A percentile compares a stretch with the other conserved stretches of the same genome.
Evolutionary conservation across 2,888 invertebrate genomes (phyloP).

Genomic region (Caenorhabditis angaria): DNA sequence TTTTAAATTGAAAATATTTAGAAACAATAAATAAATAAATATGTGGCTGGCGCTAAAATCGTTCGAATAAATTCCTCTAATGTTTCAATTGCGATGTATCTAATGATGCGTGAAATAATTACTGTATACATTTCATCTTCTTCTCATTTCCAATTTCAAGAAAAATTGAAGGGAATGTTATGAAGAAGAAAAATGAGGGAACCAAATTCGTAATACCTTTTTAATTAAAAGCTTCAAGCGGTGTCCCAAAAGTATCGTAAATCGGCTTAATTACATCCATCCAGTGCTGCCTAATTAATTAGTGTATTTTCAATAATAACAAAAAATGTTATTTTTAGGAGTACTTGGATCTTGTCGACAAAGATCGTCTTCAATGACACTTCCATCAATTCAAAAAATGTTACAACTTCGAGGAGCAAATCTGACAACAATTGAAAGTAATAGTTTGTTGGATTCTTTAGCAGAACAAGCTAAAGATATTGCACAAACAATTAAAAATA

Average conservation of each 20-base stretch:
- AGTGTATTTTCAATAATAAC: too few species aligned
- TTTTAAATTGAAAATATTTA: too few species aligned
- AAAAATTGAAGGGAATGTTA: neutral
- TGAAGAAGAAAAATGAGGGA: too few species aligned
- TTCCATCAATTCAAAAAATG: conserved; percentile 51
- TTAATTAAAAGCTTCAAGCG: neutral
- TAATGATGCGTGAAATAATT: neutral
- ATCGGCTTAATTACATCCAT: neutral
- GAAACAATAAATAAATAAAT: too few species aligned
- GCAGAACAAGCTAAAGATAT: conserved; percentile 49
- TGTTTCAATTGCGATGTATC: neutral
- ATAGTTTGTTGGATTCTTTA: conserved; percentile 42
- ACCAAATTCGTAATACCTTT: too few species aligned
- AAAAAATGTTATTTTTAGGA: too few species aligned
- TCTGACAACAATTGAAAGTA: conserved; percentile 42
- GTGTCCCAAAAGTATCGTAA: neutral
- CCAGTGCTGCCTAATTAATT: neutral
- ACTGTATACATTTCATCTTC: neutral
- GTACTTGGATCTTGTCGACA: conserved; percentile 54
- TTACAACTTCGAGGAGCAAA: conserved; percentile 43
- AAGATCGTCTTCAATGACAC: conserved; percentile 38
- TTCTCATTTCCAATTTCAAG: neutral
- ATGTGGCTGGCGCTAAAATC: neutral
- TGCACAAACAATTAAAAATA: conserved; percentile 38
- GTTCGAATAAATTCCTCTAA: neutral